Conservation (phyloP, 2,797 vertebrate species). For the Xiphophorus birchmanni region DNA sequence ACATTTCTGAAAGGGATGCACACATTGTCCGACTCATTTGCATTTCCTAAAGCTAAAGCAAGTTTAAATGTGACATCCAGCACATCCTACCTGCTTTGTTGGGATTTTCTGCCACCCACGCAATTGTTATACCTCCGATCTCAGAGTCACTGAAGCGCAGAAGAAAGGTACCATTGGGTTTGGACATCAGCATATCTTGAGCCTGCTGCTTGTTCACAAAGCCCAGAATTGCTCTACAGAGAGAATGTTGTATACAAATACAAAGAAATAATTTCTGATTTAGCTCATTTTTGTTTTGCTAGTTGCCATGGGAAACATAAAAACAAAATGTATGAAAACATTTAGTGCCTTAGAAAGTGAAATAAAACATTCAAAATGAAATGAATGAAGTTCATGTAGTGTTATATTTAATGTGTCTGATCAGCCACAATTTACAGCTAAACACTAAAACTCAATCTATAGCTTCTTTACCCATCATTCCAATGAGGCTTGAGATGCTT, state of each 20-base stretch:
- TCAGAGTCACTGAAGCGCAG: slow-evolving; percentile 97
- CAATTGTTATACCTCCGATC: slow-evolving; percentile 97
- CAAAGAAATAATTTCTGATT: background rate
- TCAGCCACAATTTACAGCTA: slow-evolving; percentile 47
- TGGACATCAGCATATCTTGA: slow-evolving; percentile 96
- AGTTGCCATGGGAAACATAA: slow-evolving; percentile 48
- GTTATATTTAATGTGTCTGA: slow-evolving; percentile 12
- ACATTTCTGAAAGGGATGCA: background rate
- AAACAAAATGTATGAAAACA: slow-evolving; percentile 19
- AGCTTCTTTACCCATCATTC: slow-evolving; percentile 91
- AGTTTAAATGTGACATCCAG: background rate
- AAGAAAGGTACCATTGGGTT: slow-evolving; percentile 96
- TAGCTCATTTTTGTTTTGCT: slow-evolving; percentile 8
- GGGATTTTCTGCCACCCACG: slow-evolving; percentile 92
- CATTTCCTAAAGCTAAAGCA: background rate
- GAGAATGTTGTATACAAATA: background rate
- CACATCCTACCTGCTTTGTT: slow-evolving; percentile 82
- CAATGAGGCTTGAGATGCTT: slow-evolving; percentile 94
- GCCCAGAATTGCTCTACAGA: slow-evolving; percentile 91
- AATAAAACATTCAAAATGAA: slow-evolving; percentile 24
- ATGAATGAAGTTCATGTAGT: background rate
- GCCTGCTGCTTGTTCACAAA: slow-evolving; percentile 99
- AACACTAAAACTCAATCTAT: slow-evolving; percentile 3
- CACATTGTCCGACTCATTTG: background rate
- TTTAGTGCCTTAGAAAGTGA: slow-evolving; percentile 14